Conservation (phyloP, 2,797 vertebrate species). For the Neostethus bicornis region DNA sequence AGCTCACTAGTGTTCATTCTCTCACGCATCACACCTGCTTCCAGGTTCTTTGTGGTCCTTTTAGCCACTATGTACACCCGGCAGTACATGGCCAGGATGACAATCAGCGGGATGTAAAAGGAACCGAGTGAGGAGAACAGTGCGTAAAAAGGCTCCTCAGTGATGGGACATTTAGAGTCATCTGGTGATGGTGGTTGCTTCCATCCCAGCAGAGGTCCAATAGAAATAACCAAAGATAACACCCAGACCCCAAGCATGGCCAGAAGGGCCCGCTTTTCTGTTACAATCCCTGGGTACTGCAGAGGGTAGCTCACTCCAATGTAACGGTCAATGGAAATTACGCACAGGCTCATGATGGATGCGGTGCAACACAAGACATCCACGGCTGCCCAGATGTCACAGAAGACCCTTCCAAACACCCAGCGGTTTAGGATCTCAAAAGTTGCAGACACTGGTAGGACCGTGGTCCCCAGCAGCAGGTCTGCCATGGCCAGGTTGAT, state of each 20-base stretch:
- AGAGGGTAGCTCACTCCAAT: conserved; percentile 95
- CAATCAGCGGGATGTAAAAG: conserved; percentile 94
- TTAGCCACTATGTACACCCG: conserved; percentile 96
- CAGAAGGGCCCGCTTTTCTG: conserved; percentile 88
- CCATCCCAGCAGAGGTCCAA: conserved; percentile 95
- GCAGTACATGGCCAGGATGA: conserved; percentile 96
- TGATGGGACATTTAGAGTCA: conserved; percentile 91
- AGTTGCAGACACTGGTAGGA: conserved; percentile 93
- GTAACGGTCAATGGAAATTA: conserved; percentile 96
- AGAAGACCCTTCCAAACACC: conserved; percentile 94
- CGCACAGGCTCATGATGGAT: conserved; percentile 96
- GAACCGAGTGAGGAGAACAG: conserved; percentile 97
- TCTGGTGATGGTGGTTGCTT: conserved; percentile 93
- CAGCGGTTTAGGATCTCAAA: conserved; percentile 91
- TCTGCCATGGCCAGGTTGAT: conserved; percentile 96
- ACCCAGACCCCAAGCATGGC: conserved; percentile 92
- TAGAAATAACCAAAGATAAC: conserved; percentile 93
- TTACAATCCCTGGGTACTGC: conserved; percentile 94
- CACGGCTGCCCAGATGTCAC: conserved; percentile 97
- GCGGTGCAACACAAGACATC: conserved; percentile 98
- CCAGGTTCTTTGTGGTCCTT: conserved; percentile 94
- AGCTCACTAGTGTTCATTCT: conserved; percentile 93
- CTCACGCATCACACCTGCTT: conserved; percentile 95
- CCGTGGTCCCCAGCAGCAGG: conserved; percentile 92
- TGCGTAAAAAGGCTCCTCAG: conserved; percentile 94